These are phyloP conservation scores for Paedocypris micromegethes DNA, from an alignment of 2,797 vertebrate species.

Conservation along the genomic window DNA sequence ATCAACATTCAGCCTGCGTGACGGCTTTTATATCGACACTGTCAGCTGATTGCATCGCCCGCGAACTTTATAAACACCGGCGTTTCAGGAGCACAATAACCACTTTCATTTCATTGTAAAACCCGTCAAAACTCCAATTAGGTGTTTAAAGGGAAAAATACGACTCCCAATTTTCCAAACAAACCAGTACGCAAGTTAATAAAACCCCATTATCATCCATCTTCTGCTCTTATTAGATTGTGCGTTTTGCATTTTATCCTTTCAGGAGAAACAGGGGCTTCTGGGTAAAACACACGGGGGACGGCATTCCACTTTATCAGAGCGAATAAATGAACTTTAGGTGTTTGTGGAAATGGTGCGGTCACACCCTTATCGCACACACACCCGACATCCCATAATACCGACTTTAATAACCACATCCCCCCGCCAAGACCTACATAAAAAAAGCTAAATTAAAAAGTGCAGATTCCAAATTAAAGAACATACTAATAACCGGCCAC, in stretches of 20 bases:
- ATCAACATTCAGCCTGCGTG: conserved; percentile 40
- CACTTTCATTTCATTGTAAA: conserved; percentile 48
- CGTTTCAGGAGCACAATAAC: conserved; percentile 34
- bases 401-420: not conserved
- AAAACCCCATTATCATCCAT: conserved; percentile 55
- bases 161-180: conserved; percentile 54
- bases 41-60: conserved; percentile 42
- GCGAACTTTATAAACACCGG: conserved; percentile 42
- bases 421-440: not conserved
- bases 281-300: conserved; percentile 47
- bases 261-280: conserved; percentile 53
- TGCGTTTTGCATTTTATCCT: conserved; percentile 47
- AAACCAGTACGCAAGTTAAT: conserved; percentile 55
- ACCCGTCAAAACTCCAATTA: conserved; percentile 50
- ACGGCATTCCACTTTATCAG: conserved; percentile 37
- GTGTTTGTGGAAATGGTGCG: too few relatives aligned
- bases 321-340: not conserved
- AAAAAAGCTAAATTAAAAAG: conserved; percentile 34
- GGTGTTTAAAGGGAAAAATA: conserved; percentile 53
- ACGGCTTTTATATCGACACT: conserved; percentile 39
- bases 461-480: conserved; percentile 54
- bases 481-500: conserved; percentile 63
- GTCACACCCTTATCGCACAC: conserved; percentile 11
- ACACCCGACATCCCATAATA: not conserved
- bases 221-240: conserved; percentile 54